Base-by-base conservation (phyloP, 2,797 vertebrate species). In the Dallia pectoralis region DNA sequence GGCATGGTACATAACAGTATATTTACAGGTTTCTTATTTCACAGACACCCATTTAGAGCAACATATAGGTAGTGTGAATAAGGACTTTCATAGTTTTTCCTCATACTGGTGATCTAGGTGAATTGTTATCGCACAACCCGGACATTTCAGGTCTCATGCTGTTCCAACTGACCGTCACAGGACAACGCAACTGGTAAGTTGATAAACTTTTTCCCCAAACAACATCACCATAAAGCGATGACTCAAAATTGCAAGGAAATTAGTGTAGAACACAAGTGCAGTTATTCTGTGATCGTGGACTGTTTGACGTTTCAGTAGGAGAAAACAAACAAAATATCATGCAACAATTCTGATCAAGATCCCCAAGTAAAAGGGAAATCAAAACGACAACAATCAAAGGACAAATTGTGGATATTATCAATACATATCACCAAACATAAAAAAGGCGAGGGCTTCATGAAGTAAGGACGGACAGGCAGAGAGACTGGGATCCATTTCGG, bases 391-490 rank as follows among this genome's bases (percentile, higher is more conserved):
- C 48, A 18, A 30, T 44, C 6, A 27, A 15, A 36, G 19, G 53
- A 56, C 65, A 77, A 25, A 30, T 44, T 33, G 27, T 51, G 64
- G 71, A 75, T 61, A 61, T 53, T 48, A 29, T 62, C 67, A 44
- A 72, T 68, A 74, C 14, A 74, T 74, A 76, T 67, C 72, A 72
- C 72, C 76, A 83, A 81, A 76, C 18, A 48, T 33, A 68, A n/a
- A n/a, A 25, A 56, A 56, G 30, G 12, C 4, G 5, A 0, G 8
- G n/a, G 22, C 51, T 44, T 6, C 7, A 44, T 44, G 40, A 49
- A 53, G 22, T 63, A 30, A n/a, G 32, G 18, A 36, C 63, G 18
- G 19, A 67, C 59, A 30, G 47, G 18, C 9, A 33, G n/a, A n/a
- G n/a, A n/a, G 33, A 36, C 33, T 44, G 1, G 40, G 9, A 1